Conservation (phyloP, 2,888 invertebrate species). For the Eueremaeus valkanovi region DNA sequence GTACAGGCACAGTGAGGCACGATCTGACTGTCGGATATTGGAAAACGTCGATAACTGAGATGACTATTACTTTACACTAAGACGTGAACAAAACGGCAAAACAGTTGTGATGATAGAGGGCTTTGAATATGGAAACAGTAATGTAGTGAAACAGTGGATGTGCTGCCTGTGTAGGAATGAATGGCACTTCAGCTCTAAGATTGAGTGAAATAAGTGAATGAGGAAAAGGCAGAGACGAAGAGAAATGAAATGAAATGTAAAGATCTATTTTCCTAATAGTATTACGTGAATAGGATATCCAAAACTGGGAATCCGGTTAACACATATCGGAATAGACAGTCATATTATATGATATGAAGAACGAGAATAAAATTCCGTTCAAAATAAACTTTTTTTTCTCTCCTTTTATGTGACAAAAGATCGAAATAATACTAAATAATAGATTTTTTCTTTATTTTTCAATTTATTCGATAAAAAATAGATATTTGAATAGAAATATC, state of each 20-base stretch:
- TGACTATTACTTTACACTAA: not conserved
- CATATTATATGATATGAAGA: not conserved
- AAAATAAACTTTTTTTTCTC: not conserved
- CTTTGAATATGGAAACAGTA: too few species aligned
- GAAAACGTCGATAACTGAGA: conserved; percentile 18
- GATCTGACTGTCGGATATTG: conserved; percentile 14
- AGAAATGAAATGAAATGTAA: conserved; percentile 26
- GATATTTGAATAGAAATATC: too few species aligned
- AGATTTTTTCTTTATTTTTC: too few species aligned
- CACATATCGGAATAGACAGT: not conserved
- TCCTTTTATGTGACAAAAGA: not conserved
- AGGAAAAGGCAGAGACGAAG: not conserved
- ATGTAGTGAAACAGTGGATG: too few species aligned
- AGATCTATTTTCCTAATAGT: conserved; percentile 24
- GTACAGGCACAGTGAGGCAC: not conserved
- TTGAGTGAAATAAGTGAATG: not conserved
- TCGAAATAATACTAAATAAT: too few species aligned
- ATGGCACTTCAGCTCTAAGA: not conserved
- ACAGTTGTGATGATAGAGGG: too few species aligned
- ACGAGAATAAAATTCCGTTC: not conserved
- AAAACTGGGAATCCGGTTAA: not conserved
- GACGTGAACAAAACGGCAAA: not conserved
- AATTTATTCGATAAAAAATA: too few species aligned
- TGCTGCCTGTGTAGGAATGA: too few species aligned
- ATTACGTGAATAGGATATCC: not conserved